Evolutionary conservation across 1,140 invertebrate genomes (phyloP), one percentile per base, ranked within the genome.

Genomic region (Maconellicoccus hirsutus): DNA sequence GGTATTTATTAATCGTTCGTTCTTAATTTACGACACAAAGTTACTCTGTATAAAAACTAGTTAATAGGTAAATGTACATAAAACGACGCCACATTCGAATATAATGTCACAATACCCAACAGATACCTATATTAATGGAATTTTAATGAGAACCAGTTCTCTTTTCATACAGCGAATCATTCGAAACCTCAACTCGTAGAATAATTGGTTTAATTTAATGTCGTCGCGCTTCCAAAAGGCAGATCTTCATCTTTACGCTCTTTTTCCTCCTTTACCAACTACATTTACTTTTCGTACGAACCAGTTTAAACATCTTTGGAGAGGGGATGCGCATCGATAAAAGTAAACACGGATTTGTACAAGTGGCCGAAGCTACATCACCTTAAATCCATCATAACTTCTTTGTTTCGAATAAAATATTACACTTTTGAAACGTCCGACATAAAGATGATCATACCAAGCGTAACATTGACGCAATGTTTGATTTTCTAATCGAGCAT

Each of bases 131-230:
- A 52, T 52, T 52, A 52, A 52, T 52, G 42, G 42, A 52, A 52
- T 52, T 52, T 52, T 52, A 52, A 52, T 52, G 42, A 52, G 42
- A 52, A 52, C 42, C 42, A 52, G 42, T 52, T 52, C n/a, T 52
- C 42, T 52, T 8, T 19, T 8, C 42, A 19, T 52, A 52, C n/a
- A 16, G 16, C 42, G 42, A 52, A 52, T 52, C 12, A 52, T 52
- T 19, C 10, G 42, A 52, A 3, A 16, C 42, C 10, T 14, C 42
- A 52, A 16, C 42, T 52, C 42, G 42, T 52, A 52, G 2, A 52
- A 52, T 52, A 52, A 52, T 52, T 52, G 42, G 42, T 52, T 52
- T 52, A 52, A 52, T 52, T 52, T 52, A 52, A 52, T 52, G 42
- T 52, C 42, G 42, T 52, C 42, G 42, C 42, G 42, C 42, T 16